Conservation (phyloP, 2,113 vertebrate genomes). For the Myrmophylax atrothorax region DNA sequence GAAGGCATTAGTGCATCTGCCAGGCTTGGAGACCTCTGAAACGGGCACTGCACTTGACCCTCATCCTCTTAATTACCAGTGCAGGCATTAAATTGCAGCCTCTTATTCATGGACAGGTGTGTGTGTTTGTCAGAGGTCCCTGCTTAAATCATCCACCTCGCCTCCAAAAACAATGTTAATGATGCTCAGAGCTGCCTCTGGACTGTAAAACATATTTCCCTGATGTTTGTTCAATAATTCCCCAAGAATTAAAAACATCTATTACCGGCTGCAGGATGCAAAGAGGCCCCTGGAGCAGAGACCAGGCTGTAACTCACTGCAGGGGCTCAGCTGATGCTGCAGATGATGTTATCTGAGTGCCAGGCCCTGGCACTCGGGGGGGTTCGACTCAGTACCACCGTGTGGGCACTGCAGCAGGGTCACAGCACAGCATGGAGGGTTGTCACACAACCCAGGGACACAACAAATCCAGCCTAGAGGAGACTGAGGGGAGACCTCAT, state of each 20-base stretch:
- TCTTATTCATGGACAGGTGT: constrained; percentile 74
- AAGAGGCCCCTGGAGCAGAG: constrained; percentile 53
- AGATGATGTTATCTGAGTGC: background rate
- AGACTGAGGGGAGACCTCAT: background rate
- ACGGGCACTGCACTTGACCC: background rate
- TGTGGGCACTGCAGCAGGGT: background rate
- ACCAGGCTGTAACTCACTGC: constrained; percentile 50
- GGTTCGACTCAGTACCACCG: background rate
- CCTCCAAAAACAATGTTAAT: constrained; percentile 74
- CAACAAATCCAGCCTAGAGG: background rate
- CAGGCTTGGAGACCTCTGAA: background rate
- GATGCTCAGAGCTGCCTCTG: constrained; percentile 58
- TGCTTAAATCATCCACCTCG: constrained; percentile 68
- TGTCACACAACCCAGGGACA: background rate
- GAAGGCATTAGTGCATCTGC: background rate
- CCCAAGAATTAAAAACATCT: constrained; percentile 76
- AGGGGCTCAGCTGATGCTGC: constrained; percentile 36
- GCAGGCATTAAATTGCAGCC: constrained; percentile 30
- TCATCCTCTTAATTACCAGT: constrained; percentile 61
- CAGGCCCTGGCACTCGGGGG: background rate
- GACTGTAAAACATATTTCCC: constrained; percentile 76
- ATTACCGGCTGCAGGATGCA: constrained; percentile 66
- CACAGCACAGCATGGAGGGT: background rate
- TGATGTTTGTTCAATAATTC: constrained; percentile 81
- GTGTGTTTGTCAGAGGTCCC: constrained; percentile 72